Evolutionary conservation across 2,113 vertebrate genomes (phyloP), one percentile per base, ranked within the genome.

Genomic region (Podarcis cretensis): DNA sequence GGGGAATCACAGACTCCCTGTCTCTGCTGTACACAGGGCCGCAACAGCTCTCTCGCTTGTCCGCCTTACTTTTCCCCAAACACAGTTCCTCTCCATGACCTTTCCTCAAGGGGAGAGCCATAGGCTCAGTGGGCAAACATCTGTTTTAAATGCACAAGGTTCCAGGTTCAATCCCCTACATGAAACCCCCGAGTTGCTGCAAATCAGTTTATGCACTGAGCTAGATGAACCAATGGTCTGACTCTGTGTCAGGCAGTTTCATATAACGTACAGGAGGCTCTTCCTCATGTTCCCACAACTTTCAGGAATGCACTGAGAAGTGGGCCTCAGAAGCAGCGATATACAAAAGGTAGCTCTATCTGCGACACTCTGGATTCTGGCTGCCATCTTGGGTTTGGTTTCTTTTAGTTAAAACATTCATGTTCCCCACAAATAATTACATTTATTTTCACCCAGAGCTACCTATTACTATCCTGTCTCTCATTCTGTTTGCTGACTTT

Each of bases 401-500:
- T 63, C 59, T 63, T 54, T 63, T 63, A 63, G 88, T 92, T 94
- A 96, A 83, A 95, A 95, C 65, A 74, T 93, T 84, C 30, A 43
- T 90, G 91, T 76, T 90, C 91, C 93, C 92, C 73, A 85, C 88
- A 32, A 88, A 92, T 95, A 87, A 73, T 92, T 95, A 84, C 76
- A 92, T 92, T 94, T 95, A 94, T 93, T 93, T 94, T 94, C 92
- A 57, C 48, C 89, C 79, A 43, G 91, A 96, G 94, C 93, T 74
- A 6, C 90, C 82, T 92, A 91, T 76, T 91, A 84, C 90, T 90
- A 30, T 90, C 90, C 91, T 89, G 90, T 87, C 92, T 96, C 90
- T 94, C 91, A 96, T 95, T 96, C 90, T 92, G 92, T 96, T 95
- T 95, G 86, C 95, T 89, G 93, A 90, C 94, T 93, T 96, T 94